A percentile compares a stretch with the other conserved stretches of the same genome.
These are phyloP conservation scores for Ectemnius continuus DNA, from an alignment of 2,888 invertebrate genomes.

Conservation along the genomic window DNA sequence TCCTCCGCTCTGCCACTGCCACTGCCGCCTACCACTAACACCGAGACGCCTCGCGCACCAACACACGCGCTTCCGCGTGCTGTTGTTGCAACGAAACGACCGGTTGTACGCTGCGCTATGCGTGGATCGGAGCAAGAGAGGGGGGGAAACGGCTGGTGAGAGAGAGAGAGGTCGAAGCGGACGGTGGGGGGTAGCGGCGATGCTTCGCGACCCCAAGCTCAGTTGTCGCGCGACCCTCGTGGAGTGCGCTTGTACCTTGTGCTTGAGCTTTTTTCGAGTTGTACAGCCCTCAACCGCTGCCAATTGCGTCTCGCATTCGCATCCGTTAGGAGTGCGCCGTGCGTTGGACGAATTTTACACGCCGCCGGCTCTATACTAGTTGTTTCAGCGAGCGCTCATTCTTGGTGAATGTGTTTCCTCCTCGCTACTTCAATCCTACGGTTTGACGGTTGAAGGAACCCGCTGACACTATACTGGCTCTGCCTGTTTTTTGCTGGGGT, in stretches of 20 bases:
- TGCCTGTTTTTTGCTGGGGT: neutral
- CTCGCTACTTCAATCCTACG: neutral
- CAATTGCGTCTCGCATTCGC: neutral
- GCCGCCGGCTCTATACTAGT: neutral
- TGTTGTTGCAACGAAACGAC: slow-evolving; percentile 13
- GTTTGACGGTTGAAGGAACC: neutral
- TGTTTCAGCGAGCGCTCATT: neutral
- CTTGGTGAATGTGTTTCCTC: no score
- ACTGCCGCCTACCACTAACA: slow-evolving; percentile 32
- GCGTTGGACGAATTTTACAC: slow-evolving; percentile 7
- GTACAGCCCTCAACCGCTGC: slow-evolving; percentile 10
- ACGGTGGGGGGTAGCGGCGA: slow-evolving; percentile 68
- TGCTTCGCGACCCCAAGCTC: slow-evolving; percentile 74
- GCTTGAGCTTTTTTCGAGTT: neutral
- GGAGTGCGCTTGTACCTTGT: slow-evolving; percentile 62
- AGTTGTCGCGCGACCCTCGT: slow-evolving; percentile 78
- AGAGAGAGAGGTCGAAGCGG: slow-evolving; percentile 29
- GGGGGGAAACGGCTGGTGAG: slow-evolving; percentile 24
- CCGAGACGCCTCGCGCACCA: slow-evolving; percentile 8
- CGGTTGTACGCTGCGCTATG: slow-evolving; percentile 39
- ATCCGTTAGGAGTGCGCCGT: neutral
- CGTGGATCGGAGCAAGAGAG: slow-evolving; percentile 29
- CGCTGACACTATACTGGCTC: neutral
- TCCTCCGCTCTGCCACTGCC: slow-evolving; percentile 36
- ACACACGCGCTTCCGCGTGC: slow-evolving; percentile 26